Base-by-base conservation (phyloP, 1,140 invertebrate genomes). In the Manduca sexta region DNA sequence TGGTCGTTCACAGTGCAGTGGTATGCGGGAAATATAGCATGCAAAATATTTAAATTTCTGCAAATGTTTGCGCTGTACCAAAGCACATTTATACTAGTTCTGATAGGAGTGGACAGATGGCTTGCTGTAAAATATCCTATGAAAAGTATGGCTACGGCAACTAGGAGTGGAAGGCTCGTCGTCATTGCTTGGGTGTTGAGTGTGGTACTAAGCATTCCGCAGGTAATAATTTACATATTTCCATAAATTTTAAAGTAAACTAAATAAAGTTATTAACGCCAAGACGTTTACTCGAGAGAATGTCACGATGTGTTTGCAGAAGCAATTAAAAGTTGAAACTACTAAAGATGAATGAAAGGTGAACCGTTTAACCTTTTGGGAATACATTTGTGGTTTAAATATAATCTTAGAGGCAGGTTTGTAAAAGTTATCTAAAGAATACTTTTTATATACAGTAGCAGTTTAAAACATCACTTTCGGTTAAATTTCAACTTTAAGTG, bases 1-100 rank as follows among this genome's bases (percentile, higher is more conserved):
- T 96, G 94, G 94, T 91, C 86, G 12, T 92, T 92, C 39, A 92
- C 93, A 0, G 93, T 95, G 0, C 90, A 92, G 35, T 96, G 94
- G 94, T 78, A 91, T 29, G 93, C 91, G 3, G 94, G 93, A 2
- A 92, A 94, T 60, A 68, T 90, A 1, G 88, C 90, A 17, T 96
- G 94, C 75, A 95, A 95, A 79, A 48, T 93, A 11, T 91, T 95
- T 57, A 96, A 95, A 75, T 95, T 92, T 62, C 74, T 92, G 11
- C 93, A 95, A 78, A 92, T 94, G 90, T 93, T 94, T 64, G 91
- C 92, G 41, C 86, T 95, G 4, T 94, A 95, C 74, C 81, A 95
- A n/a, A 94, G 93, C 34, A 95, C 94, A 0, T 95, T 94, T 70
- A 90, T 95, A 15, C 82, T 94, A 14, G 93, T 95, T 3, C 87